A percentile compares a stretch with the other conserved stretches of the same genome.
phyloP scores from a whole-genome alignment of 2,888 invertebrate species.

The Argynnis bischoffii region DNA sequence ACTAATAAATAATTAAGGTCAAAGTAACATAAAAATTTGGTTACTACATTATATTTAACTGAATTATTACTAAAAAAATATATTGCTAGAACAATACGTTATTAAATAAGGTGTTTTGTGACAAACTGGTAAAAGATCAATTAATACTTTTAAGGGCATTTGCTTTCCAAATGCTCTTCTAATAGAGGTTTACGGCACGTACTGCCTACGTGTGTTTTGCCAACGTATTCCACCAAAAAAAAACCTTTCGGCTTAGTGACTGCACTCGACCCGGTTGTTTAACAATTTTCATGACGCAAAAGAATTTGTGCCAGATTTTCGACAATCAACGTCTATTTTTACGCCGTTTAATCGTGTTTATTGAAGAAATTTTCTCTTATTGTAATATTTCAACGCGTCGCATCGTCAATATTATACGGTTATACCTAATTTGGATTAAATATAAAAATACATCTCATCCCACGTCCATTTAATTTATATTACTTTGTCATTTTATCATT shows the following conservation, averaged over 20 bases:
- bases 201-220: constrained; percentile 38
- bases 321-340: constrained; percentile 49
- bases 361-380: constrained; percentile 18
- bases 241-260: constrained; percentile 46
- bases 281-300: constrained; percentile 62
- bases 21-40: no score
- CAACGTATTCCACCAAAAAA: constrained; percentile 51
- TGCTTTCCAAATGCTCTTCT: constrained; percentile 20
- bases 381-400: not conserved
- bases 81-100: no score
- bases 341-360: constrained; percentile 24
- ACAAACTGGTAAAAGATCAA: not conserved
- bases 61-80: no score
- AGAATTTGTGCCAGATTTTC: constrained; percentile 70
- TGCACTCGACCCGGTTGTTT: constrained; percentile 63
- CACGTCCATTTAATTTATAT: no score
- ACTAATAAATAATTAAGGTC: no score
- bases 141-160: constrained; percentile 10
- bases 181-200: constrained; percentile 20
- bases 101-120: no score
- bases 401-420: not conserved
- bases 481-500: no score
- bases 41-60: no score
- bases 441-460: no score
- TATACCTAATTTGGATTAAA: no score